Percentiles rank a stretch among this genome's conserved stretches.
These are phyloP conservation scores for Florisuga fusca DNA, from an alignment of 2,797 vertebrate genomes.

Conservation along the genomic window DNA sequence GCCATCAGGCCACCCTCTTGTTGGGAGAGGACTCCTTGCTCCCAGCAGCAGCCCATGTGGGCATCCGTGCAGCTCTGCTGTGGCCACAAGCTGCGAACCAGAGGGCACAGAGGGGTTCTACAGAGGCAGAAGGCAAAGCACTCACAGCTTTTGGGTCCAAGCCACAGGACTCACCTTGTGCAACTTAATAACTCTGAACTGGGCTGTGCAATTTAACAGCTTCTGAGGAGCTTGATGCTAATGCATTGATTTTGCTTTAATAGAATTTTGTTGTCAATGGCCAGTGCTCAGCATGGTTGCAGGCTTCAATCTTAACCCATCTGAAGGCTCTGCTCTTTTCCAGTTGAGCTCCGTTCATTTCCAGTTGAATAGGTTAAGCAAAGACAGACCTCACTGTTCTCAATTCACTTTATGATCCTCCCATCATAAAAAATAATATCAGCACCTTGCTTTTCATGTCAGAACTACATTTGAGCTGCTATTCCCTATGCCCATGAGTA, in stretches of 20 bases:
- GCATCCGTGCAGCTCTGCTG: rapidly evolving
- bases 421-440: slow-evolving; percentile 89
- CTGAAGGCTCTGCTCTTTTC: slow-evolving; percentile 77
- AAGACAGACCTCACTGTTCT: slow-evolving; percentile 86
- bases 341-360: slow-evolving; percentile 83
- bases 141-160: not conserved
- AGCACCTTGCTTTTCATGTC: slow-evolving; percentile 89
- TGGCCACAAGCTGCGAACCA: rapidly evolving
- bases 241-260: slow-evolving; percentile 77
- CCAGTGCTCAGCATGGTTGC: slow-evolving; percentile 57
- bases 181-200: slow-evolving; percentile 58
- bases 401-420: slow-evolving; percentile 86
- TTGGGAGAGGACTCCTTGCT: not conserved
- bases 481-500: slow-evolving; percentile 98
- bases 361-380: slow-evolving; percentile 87
- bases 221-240: slow-evolving; percentile 66
- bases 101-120: rapidly evolving
- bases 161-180: not conserved
- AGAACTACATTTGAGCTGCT: slow-evolving; percentile 95
- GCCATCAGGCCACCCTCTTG: not conserved
- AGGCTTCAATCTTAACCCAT: slow-evolving; percentile 79
- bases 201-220: slow-evolving; percentile 68
- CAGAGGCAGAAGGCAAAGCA: not conserved
- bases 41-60: rapidly evolving
- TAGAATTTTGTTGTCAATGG: slow-evolving; percentile 76